Conservation (phyloP, 2,113 vertebrate genomes). For the Hemicordylus capensis region DNA sequence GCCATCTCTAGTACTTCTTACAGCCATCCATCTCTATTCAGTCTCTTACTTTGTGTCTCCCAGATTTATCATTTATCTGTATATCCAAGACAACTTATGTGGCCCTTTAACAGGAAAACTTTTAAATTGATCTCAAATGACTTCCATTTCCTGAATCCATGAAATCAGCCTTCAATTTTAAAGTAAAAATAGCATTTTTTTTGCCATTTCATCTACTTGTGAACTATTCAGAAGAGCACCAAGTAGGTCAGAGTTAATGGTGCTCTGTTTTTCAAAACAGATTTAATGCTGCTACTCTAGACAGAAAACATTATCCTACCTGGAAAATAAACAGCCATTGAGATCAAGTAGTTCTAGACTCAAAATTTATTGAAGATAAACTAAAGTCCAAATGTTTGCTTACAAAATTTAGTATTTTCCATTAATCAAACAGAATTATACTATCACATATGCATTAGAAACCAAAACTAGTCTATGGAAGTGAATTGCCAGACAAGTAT, state of each 20-base stretch:
- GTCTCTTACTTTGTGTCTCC: no score
- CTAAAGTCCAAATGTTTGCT: slow-evolving; percentile 45
- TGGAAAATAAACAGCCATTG: slow-evolving; percentile 49
- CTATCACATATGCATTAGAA: slow-evolving; percentile 39
- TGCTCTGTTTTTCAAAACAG: not conserved
- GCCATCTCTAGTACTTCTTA: no score
- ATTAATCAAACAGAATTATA: not conserved
- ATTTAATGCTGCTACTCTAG: not conserved
- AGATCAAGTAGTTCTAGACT: slow-evolving; percentile 53
- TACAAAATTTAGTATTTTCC: slow-evolving; percentile 61
- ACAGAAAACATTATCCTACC: not conserved
- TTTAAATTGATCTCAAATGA: no score
- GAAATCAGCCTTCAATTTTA: no score
- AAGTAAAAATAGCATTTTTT: no score
- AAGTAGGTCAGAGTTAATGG: no score
- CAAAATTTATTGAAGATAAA: slow-evolving; percentile 63
- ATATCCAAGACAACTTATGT: no score
- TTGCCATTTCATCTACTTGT: no score
- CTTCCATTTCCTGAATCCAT: no score
- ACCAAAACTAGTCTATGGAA: slow-evolving; percentile 25
- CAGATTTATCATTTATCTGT: no score
- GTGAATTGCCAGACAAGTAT: not conserved
- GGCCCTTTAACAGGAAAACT: no score
- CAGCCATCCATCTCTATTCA: no score
- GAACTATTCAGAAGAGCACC: not conserved